These are phyloP conservation scores for Noctua janthe DNA, from an alignment of 2,888 invertebrate genomes.

Conservation along the genomic window DNA sequence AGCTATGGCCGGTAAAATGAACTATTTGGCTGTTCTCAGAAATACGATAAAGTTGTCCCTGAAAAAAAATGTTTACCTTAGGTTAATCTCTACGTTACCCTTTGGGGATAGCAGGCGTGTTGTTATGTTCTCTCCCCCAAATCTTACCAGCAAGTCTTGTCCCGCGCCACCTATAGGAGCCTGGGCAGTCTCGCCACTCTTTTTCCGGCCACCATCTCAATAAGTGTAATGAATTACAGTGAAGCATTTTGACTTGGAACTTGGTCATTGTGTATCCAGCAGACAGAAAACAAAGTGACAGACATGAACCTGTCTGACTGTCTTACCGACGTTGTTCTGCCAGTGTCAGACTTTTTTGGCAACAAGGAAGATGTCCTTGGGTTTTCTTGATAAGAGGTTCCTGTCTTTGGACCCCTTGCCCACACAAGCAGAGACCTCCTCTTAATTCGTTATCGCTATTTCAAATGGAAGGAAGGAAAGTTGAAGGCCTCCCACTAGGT, in stretches of 20 bases:
- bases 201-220: neutral
- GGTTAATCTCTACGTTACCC: neutral
- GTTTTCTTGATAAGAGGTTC: neutral
- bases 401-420: neutral
- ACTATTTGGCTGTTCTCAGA: neutral
- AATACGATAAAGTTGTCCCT: neutral
- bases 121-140: neutral
- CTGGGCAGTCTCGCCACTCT: neutral
- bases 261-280: neutral
- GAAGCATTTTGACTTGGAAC: neutral
- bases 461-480: no score
- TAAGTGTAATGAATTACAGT: neutral
- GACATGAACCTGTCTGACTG: neutral
- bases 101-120: no score
- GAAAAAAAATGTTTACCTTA: neutral
- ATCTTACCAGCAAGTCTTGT: no score
- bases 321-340: no score
- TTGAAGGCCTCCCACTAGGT: no score
- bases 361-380: neutral
- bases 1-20: neutral
- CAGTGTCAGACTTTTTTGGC: neutral
- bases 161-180: neutral
- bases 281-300: neutral
- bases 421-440: neutral
- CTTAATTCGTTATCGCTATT: no score